A percentile compares a stretch with the other conserved stretches of the same genome.
Conservation (phyloP, 2,113 vertebrate species). For the Dendropsophus ebraccatus region DNA sequence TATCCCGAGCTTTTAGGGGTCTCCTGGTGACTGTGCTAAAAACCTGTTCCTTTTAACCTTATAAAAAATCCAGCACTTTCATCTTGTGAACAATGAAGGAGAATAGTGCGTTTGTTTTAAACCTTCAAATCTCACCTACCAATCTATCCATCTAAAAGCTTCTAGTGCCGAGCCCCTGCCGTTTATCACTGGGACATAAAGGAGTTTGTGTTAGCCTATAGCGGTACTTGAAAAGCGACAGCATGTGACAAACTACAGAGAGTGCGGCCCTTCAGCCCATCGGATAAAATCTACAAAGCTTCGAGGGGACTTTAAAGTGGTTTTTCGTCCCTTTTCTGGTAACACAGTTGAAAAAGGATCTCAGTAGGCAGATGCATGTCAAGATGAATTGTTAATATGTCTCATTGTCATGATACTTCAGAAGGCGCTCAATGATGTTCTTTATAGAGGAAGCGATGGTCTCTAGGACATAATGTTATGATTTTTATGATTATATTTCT, state of each 20-base stretch:
- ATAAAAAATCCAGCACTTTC: neutral
- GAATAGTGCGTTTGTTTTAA: neutral
- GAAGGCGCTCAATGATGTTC: neutral
- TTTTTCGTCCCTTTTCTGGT: neutral
- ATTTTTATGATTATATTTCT: neutral
- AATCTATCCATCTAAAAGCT: slow-evolving; percentile 16
- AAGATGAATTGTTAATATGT: slow-evolving; percentile 38
- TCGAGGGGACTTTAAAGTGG: slow-evolving; percentile 10
- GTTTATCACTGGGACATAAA: slow-evolving; percentile 29
- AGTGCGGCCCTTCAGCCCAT: slow-evolving; percentile 19
- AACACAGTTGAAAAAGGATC: neutral
- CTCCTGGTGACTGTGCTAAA: neutral
- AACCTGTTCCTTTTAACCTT: neutral
- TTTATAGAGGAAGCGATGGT: neutral
- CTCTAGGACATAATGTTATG: neutral
- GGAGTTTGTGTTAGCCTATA: slow-evolving; percentile 28
- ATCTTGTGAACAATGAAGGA: neutral
- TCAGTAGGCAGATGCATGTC: slow-evolving; percentile 24
- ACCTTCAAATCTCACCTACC: neutral
- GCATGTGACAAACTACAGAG: slow-evolving; percentile 33
- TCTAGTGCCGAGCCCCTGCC: neutral
- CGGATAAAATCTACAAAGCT: slow-evolving; percentile 47
- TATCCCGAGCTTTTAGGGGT: neutral
- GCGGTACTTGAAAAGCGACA: slow-evolving; percentile 7
- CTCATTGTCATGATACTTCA: neutral